Conservation (phyloP, 2,797 vertebrate species). For the Rallus crepitans region DNA sequence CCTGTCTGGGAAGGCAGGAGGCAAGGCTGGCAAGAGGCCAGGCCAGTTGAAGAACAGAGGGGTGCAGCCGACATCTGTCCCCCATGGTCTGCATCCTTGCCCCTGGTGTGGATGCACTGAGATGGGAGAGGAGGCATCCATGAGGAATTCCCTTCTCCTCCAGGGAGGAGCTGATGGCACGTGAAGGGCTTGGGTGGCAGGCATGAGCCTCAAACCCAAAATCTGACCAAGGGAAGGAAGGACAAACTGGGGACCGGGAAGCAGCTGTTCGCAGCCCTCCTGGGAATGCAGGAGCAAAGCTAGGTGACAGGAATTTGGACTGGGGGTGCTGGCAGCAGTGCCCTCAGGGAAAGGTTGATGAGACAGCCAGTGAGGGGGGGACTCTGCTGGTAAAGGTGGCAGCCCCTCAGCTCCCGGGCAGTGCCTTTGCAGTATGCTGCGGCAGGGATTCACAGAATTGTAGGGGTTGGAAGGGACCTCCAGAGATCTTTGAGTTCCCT, state of each 20-base stretch:
- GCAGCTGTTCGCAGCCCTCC: not conserved
- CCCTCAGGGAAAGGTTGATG: not conserved
- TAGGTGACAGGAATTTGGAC: not conserved
- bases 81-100: not conserved
- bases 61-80: not conserved
- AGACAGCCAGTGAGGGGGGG: accelerated
- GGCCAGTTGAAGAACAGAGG: not conserved
- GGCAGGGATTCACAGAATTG: not conserved
- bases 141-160: slow-evolving; percentile 16
- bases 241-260: not conserved
- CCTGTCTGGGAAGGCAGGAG: not conserved
- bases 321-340: accelerated
- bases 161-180: not conserved
- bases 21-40: not conserved
- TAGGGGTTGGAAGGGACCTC: no score
- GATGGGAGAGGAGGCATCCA: not conserved
- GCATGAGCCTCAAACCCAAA: not conserved
- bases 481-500: no score
- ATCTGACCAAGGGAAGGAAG: not conserved
- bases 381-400: not conserved
- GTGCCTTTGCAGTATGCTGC: not conserved
- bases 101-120: accelerated
- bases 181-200: not conserved
- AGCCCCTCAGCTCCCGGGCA: not conserved
- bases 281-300: not conserved